Evolutionary conservation across 2,797 vertebrate genomes (phyloP).

Genomic region (Pseudocheirus occidentalis): DNA sequence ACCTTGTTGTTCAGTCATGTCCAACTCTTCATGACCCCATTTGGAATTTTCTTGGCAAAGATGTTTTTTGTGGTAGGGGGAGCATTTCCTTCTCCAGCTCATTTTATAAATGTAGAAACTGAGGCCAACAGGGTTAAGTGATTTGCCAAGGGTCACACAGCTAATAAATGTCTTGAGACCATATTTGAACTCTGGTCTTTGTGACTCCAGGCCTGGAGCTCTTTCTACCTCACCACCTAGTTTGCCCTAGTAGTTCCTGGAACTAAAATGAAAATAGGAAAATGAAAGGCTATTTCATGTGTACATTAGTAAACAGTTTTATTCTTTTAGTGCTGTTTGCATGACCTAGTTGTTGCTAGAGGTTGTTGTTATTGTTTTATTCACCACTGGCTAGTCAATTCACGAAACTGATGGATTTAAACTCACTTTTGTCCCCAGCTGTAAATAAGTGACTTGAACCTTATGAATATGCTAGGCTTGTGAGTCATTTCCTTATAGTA

Average conservation of each 20-base stretch:
- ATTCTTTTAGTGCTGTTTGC: slow-evolving; percentile 32
- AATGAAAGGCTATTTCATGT: slow-evolving; percentile 20
- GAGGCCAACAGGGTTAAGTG: background rate
- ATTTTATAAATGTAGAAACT: background rate
- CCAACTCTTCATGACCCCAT: background rate
- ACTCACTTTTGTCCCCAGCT: slow-evolving; percentile 27
- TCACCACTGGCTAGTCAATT: slow-evolving; percentile 32
- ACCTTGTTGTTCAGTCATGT: background rate
- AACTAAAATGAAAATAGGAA: background rate
- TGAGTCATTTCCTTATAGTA: slow-evolving; percentile 24
- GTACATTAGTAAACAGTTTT: slow-evolving; percentile 43
- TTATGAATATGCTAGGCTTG: slow-evolving; percentile 14
- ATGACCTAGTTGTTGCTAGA: background rate
- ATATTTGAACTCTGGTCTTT: background rate
- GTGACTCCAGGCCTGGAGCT: background rate
- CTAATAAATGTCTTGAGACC: background rate
- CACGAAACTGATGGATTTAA: slow-evolving; percentile 22
- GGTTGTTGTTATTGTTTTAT: slow-evolving; percentile 28
- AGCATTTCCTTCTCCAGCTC: background rate
- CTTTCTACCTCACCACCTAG: background rate
- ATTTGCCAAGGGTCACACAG: background rate
- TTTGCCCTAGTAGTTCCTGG: background rate
- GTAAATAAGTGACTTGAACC: slow-evolving; percentile 1
- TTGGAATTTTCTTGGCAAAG: background rate
- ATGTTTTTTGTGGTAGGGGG: background rate